These are phyloP conservation scores for Drosophila sp. DNA, from an alignment of 1,140 invertebrate genomes.

Conservation along the genomic window DNA sequence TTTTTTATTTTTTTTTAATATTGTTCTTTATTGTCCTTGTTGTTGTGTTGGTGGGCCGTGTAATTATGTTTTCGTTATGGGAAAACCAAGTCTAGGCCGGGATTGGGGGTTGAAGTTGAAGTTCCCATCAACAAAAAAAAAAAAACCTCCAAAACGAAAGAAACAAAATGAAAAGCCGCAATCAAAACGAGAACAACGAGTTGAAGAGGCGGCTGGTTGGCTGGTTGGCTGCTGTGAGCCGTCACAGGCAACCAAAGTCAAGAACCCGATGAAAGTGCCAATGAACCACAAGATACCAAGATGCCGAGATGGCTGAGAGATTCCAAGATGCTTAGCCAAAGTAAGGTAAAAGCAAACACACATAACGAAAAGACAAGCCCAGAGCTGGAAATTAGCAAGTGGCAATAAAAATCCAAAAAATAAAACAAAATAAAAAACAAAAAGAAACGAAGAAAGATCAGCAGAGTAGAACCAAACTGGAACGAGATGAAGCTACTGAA, in stretches of 20 bases:
- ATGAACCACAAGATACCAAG: slow-evolving; percentile 39
- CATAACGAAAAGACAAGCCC: slow-evolving; percentile 18
- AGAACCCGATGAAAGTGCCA: slow-evolving; percentile 39
- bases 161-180: neutral
- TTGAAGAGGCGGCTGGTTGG: slow-evolving; percentile 1
- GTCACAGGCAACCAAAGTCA: slow-evolving; percentile 18
- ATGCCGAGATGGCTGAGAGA: neutral
- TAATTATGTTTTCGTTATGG: slow-evolving; percentile 23
- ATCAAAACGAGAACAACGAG: slow-evolving; percentile 20
- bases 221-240: neutral
- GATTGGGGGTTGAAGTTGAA: slow-evolving; percentile 10
- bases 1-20: slow-evolving; percentile 10
- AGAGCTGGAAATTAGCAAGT: slow-evolving; percentile 54
- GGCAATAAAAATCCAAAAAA: slow-evolving; percentile 46
- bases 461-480: slow-evolving; percentile 45
- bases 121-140: neutral
- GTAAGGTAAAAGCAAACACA: slow-evolving; percentile 5
- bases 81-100: slow-evolving; percentile 1
- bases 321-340: neutral
- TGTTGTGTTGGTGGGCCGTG: slow-evolving; percentile 7
- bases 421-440: slow-evolving; percentile 19
- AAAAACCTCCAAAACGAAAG: neutral
- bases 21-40: neutral
- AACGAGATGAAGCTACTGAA: slow-evolving; percentile 9
- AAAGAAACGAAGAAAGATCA: slow-evolving; percentile 15